phyloP scores from a whole-genome alignment of 2,113 vertebrate species.

The Beaufortia kweichowensis region DNA sequence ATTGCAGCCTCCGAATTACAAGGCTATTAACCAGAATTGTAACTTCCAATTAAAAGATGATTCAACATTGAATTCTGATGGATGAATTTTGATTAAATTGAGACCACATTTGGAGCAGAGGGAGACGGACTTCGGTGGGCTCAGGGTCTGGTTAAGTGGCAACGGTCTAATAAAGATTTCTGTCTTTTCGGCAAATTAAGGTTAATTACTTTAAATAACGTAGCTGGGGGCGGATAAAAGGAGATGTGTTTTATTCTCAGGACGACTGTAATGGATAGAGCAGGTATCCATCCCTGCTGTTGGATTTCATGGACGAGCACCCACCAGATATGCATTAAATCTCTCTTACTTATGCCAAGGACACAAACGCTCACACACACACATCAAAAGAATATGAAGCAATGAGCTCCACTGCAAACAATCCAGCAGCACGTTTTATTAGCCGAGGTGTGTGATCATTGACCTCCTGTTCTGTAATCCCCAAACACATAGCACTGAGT shows the following conservation, averaged over 20 bases:
- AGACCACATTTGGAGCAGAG: constrained; percentile 94
- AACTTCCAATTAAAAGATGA: constrained; percentile 99
- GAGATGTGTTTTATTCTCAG: constrained; percentile 84
- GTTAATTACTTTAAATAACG: constrained; percentile 99
- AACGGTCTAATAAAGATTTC: constrained; percentile 94
- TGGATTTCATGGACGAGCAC: constrained; percentile 57
- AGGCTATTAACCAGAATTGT: constrained; percentile 99
- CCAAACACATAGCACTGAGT: constrained; percentile 33
- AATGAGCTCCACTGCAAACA: constrained; percentile 54
- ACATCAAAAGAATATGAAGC: constrained; percentile 43
- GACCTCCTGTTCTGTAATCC: constrained; percentile 53
- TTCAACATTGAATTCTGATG: constrained; percentile 99
- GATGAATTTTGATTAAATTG: constrained; percentile 99
- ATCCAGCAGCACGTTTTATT: constrained; percentile 48
- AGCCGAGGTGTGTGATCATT: constrained; percentile 42
- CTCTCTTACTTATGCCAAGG: constrained; percentile 43
- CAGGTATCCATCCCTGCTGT: constrained; percentile 71
- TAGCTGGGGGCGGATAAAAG: constrained; percentile 84
- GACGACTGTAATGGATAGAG: constrained; percentile 80
- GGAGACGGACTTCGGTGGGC: constrained; percentile 87
- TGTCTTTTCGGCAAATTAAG: constrained; percentile 90
- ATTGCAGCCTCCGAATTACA: constrained; percentile 97
- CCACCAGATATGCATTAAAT: constrained; percentile 43
- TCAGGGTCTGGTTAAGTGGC: constrained; percentile 90
- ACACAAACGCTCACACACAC: constrained; percentile 40